Evolutionary conservation across 2,888 invertebrate species (phyloP), one percentile per base, ranked within the genome.

Genomic region (Calliscelio sp.): DNA sequence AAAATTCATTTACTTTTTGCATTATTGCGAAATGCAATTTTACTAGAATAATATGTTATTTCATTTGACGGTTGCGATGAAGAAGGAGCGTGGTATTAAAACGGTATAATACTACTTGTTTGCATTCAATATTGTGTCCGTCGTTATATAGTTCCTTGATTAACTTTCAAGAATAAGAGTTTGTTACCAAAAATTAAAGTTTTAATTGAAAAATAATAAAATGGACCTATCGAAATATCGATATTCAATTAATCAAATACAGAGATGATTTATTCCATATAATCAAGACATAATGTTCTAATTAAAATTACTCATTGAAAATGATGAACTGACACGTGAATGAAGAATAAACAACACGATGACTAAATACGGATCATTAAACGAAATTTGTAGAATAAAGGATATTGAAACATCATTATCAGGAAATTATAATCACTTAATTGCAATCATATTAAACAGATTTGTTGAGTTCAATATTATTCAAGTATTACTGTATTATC

Each of bases 1-100:
- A 49, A 49, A 73, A 61, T 49, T 73, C 24, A 49, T 38, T 73
- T 73, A 55, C 20, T 59, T 71, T 41, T 41, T 10, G 11, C 3
- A 24, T 61, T 41, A 61, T 7, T 41, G 41, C n/a, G 22, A 41
- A 35, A 16, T 2, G 16, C 18, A 35, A 57, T 57, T 35, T 57
- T n/a, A 22, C 20, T n/a, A 41, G 41, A 61, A 22, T 24, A 24
- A 61, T 61, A 24, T 14, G 8, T 6, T 41, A 41, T 44, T 16
- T 44, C 18, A 18, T 32, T 32, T 32, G 32, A 8, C 49, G 16
- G 20, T 49, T 49, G 18, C 49, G 20, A 18, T 49, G 4, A 32
- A 32, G n/a, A n/a, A n/a, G n/a, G n/a, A n/a, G n/a, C n/a, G n/a
- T n/a, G n/a, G n/a, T n/a, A n/a, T n/a, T n/a, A n/a, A n/a, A n/a